phyloP scores from a whole-genome alignment of 2,888 invertebrate species.

The Heliconius cydno region DNA sequence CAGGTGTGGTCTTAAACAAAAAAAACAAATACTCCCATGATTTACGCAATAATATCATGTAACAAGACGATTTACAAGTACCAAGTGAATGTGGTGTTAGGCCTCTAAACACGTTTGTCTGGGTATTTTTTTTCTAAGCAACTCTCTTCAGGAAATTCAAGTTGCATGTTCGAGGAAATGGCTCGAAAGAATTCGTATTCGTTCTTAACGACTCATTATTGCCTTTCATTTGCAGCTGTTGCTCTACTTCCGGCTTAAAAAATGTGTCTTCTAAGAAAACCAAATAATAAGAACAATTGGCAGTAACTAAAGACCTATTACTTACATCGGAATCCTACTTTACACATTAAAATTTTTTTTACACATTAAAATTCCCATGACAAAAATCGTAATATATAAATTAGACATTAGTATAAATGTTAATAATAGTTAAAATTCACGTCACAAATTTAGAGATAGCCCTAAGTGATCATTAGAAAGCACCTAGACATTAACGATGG shows the following conservation, averaged over 20 bases:
- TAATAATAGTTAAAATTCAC: slow-evolving; percentile 30
- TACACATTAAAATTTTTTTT: too few species aligned
- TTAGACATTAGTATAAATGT: background rate
- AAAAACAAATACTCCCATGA: background rate
- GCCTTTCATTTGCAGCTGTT: slow-evolving; percentile 23
- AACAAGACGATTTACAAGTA: slow-evolving; percentile 15
- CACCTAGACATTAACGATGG: slow-evolving; percentile 34
- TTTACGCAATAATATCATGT: slow-evolving; percentile 17
- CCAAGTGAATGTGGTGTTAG: slow-evolving; percentile 22
- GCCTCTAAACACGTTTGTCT: slow-evolving; percentile 40
- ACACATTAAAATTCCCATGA: background rate
- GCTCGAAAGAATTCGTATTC: slow-evolving; percentile 29
- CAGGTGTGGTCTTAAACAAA: background rate
- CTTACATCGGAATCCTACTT: background rate
- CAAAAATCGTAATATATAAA: background rate
- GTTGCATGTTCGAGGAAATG: slow-evolving; percentile 32
- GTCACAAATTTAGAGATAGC: slow-evolving; percentile 43
- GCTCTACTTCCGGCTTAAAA: background rate
- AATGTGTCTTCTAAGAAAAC: background rate
- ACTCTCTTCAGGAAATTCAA: slow-evolving; percentile 39
- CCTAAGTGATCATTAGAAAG: slow-evolving; percentile 49
- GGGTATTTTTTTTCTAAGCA: slow-evolving; percentile 31
- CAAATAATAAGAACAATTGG: background rate
- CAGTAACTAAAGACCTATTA: background rate
- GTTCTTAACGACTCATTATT: slow-evolving; percentile 26